Evolutionary conservation across 2,797 vertebrate species (phyloP), one percentile per base, ranked within the genome.

Genomic region (Sardinella longiceps): DNA sequence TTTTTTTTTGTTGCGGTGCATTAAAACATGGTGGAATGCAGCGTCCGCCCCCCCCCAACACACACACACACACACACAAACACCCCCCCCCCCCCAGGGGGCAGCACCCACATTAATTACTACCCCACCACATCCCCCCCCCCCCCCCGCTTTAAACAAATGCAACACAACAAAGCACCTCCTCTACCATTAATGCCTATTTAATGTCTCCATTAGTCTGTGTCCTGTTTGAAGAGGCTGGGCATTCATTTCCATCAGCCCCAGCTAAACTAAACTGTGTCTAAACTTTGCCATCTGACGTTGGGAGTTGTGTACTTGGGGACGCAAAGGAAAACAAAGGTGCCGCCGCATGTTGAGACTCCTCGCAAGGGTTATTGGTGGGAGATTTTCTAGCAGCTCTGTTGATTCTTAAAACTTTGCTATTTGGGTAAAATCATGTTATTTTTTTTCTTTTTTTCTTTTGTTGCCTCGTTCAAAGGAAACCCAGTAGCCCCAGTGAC

Each of bases 151-250:
- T 92, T 90, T 88, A 90, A 93, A 91, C 86, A 91, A 91, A 91
- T 85, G 89, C 89, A 89, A 89, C 91, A 93, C 90, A 92, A 91
- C 86, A 84, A 58, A 91, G 88, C 88, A 85, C 87, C 91, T 90
- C 80, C 90, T 66, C 80, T 86, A 87, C 88, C 87, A 91, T 93
- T 93, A 91, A 94, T 92, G 89, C 85, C 90, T 85, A 83, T 89
- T 93, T 94, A 93, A 94, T 93, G 90, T 92, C 88, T 90, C 88
- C 91, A 93, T 93, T 94, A 91, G 94, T 95, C 92, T 93, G 90
- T 89, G 92, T 91, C 94, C 91, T 89, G 91, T 92, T 92, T 89
- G 89, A 90, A 86, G 90, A 93, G 92, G 89, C 87, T 85, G 91
- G 86, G 91, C 90, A 93, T 91, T 91, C 90, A 89, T 94, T 91